phyloP scores from a whole-genome alignment of 1,140 invertebrate genomes.

The Metaphire vulgaris region DNA sequence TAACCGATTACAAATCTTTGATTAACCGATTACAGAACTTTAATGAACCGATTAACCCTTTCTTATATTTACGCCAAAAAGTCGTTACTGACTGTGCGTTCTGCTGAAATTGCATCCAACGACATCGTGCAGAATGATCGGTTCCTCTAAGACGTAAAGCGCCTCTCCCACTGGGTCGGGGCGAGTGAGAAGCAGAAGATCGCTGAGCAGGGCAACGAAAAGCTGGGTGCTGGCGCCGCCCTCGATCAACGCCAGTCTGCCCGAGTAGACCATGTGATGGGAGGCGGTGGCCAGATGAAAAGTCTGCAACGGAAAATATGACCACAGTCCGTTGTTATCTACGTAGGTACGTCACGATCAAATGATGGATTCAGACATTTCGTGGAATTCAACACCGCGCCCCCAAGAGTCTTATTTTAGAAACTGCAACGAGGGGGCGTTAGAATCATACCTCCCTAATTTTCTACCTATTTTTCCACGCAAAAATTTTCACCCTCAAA shows the following conservation, averaged over 20 bases:
- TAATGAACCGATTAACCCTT: background rate
- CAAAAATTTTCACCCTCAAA: too few species aligned
- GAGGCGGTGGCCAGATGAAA: constrained; percentile 13
- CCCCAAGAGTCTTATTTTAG: too few species aligned
- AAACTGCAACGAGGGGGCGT: too few species aligned
- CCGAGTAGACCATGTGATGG: constrained; percentile 20
- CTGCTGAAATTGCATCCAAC: constrained; percentile 13
- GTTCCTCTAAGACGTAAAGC: constrained; percentile 19
- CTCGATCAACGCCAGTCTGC: constrained; percentile 1
- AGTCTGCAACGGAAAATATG: constrained; percentile 1
- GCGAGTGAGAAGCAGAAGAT: constrained; percentile 5
- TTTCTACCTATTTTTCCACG: too few species aligned
- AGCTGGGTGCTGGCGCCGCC: background rate
- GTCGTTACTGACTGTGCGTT: background rate
- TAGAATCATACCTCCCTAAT: too few species aligned
- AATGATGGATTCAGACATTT: too few species aligned
- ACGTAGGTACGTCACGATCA: too few species aligned
- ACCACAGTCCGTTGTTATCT: too few species aligned
- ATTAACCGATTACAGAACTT: background rate
- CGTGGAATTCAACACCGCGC: too few species aligned
- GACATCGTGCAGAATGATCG: constrained; percentile 7
- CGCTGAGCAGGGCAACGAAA: constrained; percentile 15
- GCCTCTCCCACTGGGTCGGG: background rate
- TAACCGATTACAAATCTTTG: background rate
- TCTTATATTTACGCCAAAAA: background rate